Evolutionary conservation across 1,140 invertebrate genomes (phyloP), one percentile per base, ranked within the genome.

Genomic region (Drosophila trapezifrons): DNA sequence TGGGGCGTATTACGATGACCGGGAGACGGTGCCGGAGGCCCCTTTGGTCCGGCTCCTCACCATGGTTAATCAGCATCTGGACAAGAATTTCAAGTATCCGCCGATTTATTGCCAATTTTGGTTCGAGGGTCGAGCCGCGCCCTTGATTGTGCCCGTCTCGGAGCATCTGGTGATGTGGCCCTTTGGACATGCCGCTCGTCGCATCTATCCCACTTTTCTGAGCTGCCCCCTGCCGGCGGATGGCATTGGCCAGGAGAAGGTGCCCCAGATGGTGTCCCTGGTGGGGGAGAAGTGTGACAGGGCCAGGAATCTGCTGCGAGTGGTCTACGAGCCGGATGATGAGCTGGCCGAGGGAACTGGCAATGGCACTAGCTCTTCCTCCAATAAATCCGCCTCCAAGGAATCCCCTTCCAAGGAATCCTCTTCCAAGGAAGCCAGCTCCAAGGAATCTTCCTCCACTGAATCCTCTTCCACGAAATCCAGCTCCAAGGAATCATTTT

Each of bases 121-220:
- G 97, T 97, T 96, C 91, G 95, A 96, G 38, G 94, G 94, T 15
- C 94, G 95, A 37, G 94, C 94, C 18, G 95, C 96, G 63, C 95
- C 96, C 1, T 94, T 95, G 0, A 94, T 97, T 18, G 94, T 96
- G 1, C 95, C 95, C 56, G 95, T 94, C 3, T 93, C 96, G 35
- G 96, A 97, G 86, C 98, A 98, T 91, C 97, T 97, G 76, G 97
- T 98, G 78, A 96, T 98, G 73, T 98, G 97, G 97, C 95, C 96
- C 82, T 98, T 97, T 96, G 97, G 97, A 10, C 97, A 98, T 85
- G 97, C 97, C 84, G 95, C 96, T 66, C 95, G 97, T 95, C 6
- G 95, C 96, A 45, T 58, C 2, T 96, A 97, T 76, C 97, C 98
- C 83, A 97, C 97, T 0, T 97, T 97, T 76, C 92, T 98, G 58